Evolutionary conservation across 2,113 vertebrate species (phyloP), one percentile per base, ranked within the genome.

Genomic region (Paratilapia polleni): DNA sequence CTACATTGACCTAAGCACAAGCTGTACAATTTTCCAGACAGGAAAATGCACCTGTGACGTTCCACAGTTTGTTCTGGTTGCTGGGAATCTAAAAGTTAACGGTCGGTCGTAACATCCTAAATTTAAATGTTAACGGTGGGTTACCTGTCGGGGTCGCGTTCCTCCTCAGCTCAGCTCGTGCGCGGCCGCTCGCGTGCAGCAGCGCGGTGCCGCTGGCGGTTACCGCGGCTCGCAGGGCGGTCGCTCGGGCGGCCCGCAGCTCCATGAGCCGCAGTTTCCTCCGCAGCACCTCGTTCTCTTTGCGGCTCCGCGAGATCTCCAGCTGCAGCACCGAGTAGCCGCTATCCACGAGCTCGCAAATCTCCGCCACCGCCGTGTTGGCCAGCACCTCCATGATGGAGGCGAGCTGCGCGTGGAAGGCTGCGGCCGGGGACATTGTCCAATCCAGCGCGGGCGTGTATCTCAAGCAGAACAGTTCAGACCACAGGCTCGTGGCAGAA

Each of bases 381-480:
- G 93, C 92, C 75, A 95, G 84, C 2, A 83, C 88, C 89, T 95
- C 95, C 95, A 95, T 90, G 56, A 95, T 93, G 88, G 93, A 90
- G 36, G 89, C 89, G 34, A 95, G 90, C 77, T 94, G 94, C 28
- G 87, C 47, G 83, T 92, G 95, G 43, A 95, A 87, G 15, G 85
- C 70, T 2, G 92, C 87, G 75, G 88, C 91, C 43, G 93, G 90
- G 24, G 94, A 91, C 95, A 95, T 95, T 9, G 13, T 26, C 2
- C 1, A 10, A 0, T 8, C 41, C 17, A 1, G 19, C 63, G 68
- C 57, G 78, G 11, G 79, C 64, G 57, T 17, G 26, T 17, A 17
- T 9, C 19, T 0, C 2, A 43, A n/a, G 26, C 5, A 3, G 56
- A 19, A 58, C 20, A 0, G 3, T 19, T 26, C 73, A 6, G 28